phyloP scores from a whole-genome alignment of 2,113 vertebrate genomes.

The Tauraco erythrolophus region DNA sequence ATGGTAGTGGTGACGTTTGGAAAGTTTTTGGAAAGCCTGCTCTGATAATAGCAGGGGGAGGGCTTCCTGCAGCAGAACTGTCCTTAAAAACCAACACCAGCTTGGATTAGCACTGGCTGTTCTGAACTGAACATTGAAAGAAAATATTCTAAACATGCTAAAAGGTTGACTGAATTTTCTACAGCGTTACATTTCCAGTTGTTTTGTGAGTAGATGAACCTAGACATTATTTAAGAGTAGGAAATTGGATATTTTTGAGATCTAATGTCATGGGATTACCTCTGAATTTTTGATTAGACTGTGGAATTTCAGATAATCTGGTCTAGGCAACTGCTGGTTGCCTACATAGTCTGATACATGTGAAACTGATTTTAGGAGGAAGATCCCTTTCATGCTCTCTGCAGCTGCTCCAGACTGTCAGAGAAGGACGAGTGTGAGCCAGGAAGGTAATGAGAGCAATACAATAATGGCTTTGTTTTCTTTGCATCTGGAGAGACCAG shows the following conservation, averaged over 20 bases:
- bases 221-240: not conserved
- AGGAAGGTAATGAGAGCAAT: not conserved
- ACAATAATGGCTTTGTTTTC: not conserved
- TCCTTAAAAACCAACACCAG: not conserved
- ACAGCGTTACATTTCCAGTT: not conserved
- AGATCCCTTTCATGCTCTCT: not conserved
- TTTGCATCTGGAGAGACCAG: not conserved
- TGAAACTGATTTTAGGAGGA: not conserved
- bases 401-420: slow-evolving; percentile 11
- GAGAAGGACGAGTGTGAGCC: not conserved
- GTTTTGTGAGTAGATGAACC: not conserved
- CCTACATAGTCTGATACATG: not conserved
- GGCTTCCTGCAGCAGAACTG: not conserved
- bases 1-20: not conserved
- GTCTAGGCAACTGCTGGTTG: not conserved
- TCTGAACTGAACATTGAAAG: not conserved
- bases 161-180: not conserved
- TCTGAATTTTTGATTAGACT: not conserved
- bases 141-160: not conserved
- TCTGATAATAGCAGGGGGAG: not conserved
- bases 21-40: not conserved
- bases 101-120: not conserved
- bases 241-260: not conserved
- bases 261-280: not conserved
- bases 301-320: not conserved